Evolutionary conservation across 1,140 invertebrate species (phyloP), one percentile per base, ranked within the genome.

Genomic region (Sitobion miscanthi): DNA sequence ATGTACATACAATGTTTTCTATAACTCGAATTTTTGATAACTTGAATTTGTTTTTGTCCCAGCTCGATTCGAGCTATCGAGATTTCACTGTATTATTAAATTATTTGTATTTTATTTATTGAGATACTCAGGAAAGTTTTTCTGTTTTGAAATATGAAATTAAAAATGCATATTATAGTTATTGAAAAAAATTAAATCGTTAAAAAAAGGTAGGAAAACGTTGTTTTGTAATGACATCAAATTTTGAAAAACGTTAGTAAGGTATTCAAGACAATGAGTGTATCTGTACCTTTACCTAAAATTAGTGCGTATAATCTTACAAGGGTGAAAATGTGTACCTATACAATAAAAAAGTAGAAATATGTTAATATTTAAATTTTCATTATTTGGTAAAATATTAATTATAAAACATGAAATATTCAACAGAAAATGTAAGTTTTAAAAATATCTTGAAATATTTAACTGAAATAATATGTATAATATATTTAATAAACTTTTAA

Each of bases 241-340:
- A 62, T 62, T 30, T 30, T 3, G 9, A 30, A 69, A 69, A 69
- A n/a, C 11, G 14, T 77, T 17, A n/a, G 5, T 30, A 77, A 77
- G n/a, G 4, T 77, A 1, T n/a, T 77, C n/a, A 3, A n/a, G 30
- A 35, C 4, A 77, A 77, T 17, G 62, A 77, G 3, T n/a, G 30
- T 30, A 69, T 0, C 62, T n/a, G 30, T 30, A 69, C 3, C 62
- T 69, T 17, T 35, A 77, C n/a, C n/a, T n/a, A n/a, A n/a, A 77
- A 77, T 77, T 14, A n/a, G 4, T 1, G n/a, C 4, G 14, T 77
- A 77, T 77, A 17, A 5, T 77, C 5, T 77, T 77, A n/a, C 30
- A 17, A 20, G 0, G 0, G 5, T 3, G 14, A 3, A n/a, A 11
- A n/a, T n/a, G n/a, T n/a, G 14, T 35, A n/a, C 45, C 42, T 42